phyloP scores from a whole-genome alignment of 2,888 invertebrate genomes.

The Latrodectus hesperus region DNA sequence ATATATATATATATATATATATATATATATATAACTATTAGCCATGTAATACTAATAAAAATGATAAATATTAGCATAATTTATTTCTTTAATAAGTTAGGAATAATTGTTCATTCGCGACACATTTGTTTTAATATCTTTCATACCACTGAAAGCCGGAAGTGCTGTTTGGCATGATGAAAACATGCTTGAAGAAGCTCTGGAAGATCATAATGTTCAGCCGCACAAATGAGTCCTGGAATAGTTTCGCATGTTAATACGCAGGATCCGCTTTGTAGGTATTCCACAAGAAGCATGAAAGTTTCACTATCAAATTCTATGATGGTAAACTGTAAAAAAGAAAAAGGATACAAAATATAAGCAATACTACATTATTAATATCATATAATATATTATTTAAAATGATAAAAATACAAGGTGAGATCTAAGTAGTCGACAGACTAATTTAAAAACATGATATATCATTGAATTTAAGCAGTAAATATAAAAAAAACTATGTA shows the following conservation, averaged over 20 bases:
- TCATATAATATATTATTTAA: background rate
- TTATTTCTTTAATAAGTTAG: background rate
- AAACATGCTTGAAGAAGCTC: slow-evolving; percentile 94
- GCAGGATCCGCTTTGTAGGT: slow-evolving; percentile 93
- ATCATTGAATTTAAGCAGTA: too few species aligned
- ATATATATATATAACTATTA: background rate
- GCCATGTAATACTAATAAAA: background rate
- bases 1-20: background rate
- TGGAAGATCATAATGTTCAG: slow-evolving; percentile 94
- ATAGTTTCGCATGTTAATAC: slow-evolving; percentile 93
- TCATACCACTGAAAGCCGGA: slow-evolving; percentile 90
- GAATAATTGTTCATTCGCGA: background rate
- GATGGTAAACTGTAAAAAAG: slow-evolving; percentile 85
- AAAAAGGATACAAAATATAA: background rate
- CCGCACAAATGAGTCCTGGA: slow-evolving; percentile 93
- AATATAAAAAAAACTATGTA: too few species aligned
- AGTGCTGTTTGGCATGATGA: slow-evolving; percentile 94
- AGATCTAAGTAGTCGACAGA: too few species aligned
- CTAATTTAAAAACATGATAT: too few species aligned
- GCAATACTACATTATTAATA: background rate
- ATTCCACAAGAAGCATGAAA: slow-evolving; percentile 91
- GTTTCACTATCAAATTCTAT: slow-evolving; percentile 96
- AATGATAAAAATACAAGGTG: too few species aligned
- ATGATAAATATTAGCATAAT: background rate
- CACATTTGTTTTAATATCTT: background rate